Evolutionary conservation across 2,888 invertebrate genomes (phyloP).

Genomic region (Antheraea yamamai): DNA sequence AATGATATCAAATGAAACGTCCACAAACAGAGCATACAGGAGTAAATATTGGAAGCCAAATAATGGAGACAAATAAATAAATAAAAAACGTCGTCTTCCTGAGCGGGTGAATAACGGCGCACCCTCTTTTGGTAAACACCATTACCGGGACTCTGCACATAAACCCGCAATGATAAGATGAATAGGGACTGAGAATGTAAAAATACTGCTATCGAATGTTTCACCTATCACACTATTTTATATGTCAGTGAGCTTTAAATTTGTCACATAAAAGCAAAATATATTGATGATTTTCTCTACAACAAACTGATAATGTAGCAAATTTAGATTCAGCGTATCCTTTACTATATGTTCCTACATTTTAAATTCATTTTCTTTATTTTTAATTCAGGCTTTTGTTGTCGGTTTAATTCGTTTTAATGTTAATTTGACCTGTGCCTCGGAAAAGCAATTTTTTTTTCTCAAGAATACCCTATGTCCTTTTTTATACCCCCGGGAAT

Average conservation of each 20-base stretch:
- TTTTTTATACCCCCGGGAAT: too few relatives aligned
- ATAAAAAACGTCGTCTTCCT: conserved; percentile 44
- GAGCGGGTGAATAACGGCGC: conserved; percentile 34
- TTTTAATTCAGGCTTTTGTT: not conserved
- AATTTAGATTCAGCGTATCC: not conserved
- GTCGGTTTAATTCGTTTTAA: too few relatives aligned
- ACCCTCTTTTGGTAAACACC: conserved; percentile 57
- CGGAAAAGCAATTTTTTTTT: too few relatives aligned
- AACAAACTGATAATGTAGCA: not conserved
- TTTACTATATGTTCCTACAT: not conserved
- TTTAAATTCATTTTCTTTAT: not conserved
- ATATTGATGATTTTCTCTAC: not conserved
- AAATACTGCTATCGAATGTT: conserved; percentile 56
- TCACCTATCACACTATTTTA: conserved; percentile 46
- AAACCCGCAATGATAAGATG: conserved; percentile 68
- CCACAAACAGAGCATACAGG: conserved; percentile 31
- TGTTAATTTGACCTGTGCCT: too few relatives aligned
- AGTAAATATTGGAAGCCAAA: conserved; percentile 39
- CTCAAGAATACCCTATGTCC: too few relatives aligned
- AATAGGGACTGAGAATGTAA: conserved; percentile 52
- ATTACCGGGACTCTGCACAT: conserved; percentile 55
- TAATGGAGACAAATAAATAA: conserved; percentile 58
- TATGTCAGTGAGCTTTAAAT: conserved; percentile 26
- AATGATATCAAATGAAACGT: conserved; percentile 41
- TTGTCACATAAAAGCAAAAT: not conserved